phyloP scores from a whole-genome alignment of 2,113 vertebrate species.

The Oreochromis niloticus region DNA sequence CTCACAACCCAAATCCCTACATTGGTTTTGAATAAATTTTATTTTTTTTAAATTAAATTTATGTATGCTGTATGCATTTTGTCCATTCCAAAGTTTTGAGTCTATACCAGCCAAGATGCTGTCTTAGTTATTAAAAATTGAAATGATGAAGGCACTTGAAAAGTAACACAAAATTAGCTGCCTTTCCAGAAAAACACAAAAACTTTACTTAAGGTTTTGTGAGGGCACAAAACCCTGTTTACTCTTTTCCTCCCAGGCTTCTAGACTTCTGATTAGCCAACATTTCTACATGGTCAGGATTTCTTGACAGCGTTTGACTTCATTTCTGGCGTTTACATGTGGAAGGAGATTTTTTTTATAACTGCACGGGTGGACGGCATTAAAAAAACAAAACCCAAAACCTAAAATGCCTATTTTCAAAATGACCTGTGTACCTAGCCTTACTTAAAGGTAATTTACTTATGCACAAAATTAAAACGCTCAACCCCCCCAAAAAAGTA shows the following conservation, averaged over 20 bases:
- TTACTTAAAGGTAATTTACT: not conserved
- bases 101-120: not conserved
- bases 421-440: not conserved
- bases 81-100: not conserved
- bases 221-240: not conserved
- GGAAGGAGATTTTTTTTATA: not conserved
- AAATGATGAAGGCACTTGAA: not conserved
- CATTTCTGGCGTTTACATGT: not conserved
- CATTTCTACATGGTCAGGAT: not conserved
- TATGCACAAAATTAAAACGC: not conserved
- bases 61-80: not conserved
- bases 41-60: not conserved
- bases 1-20: not conserved
- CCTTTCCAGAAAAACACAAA: not conserved
- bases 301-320: not conserved
- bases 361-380: not conserved
- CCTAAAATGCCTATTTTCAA: not conserved
- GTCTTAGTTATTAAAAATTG: not conserved
- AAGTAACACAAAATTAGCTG: not conserved
- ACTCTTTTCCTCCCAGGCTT: not conserved
- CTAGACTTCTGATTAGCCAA: not conserved
- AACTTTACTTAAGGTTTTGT: not conserved
- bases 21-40: not conserved
- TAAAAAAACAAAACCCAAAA: fast-evolving
- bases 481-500: no score